Evolutionary conservation across 2,113 vertebrate species (phyloP), one percentile per base, ranked within the genome.

Genomic region (Dasyprocta punctata): DNA sequence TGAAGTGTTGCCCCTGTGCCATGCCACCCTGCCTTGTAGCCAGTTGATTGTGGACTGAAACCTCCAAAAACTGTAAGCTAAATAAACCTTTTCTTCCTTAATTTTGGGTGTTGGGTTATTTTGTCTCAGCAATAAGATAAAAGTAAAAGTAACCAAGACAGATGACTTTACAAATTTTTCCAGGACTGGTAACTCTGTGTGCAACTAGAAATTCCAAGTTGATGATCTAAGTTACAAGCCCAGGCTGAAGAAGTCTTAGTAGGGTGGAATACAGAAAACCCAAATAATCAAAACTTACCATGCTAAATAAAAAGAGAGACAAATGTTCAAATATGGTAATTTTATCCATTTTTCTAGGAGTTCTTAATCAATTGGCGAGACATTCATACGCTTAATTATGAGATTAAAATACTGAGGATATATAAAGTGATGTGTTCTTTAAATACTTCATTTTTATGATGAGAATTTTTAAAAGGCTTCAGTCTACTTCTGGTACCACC

Each of bases 241-340:
- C 10, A 2, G 0, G n/a, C 0, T 1, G 86, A 44, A 17, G 9
- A 2, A 54, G 13, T 54, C 26, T 30, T 30, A 17, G 44, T 14
- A 14, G 36, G 24, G 19, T 1, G 41, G 49, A 49, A 36, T 22
- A 49, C 41, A 54, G 54, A 92, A 63, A 52, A 60, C 16, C 26
- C 14, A 38, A 17, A 22, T 44, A 41, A 82, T 16, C 30, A 56
- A 11, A 86, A 82, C 6, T 26, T 36, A 77, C 0, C 28, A 60
- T 36, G 17, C 26, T 73, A 24, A 1, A 52, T 47, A 47, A 54
- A 77, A 67, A 49, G n/a, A 85, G 77, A 85, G 22, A n/a, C 0
- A 5, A 41, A 30, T 24, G 30, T 26, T 47, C 60, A 47, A 38
- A 38, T 49, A 33, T 41, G 38, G 3, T 12, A 7, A 17, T 80